Percentiles rank a stretch among this genome's conserved stretches.
These are phyloP conservation scores for Oscheius sp. DNA, from an alignment of 2,888 invertebrate genomes.

Conservation along the genomic window DNA sequence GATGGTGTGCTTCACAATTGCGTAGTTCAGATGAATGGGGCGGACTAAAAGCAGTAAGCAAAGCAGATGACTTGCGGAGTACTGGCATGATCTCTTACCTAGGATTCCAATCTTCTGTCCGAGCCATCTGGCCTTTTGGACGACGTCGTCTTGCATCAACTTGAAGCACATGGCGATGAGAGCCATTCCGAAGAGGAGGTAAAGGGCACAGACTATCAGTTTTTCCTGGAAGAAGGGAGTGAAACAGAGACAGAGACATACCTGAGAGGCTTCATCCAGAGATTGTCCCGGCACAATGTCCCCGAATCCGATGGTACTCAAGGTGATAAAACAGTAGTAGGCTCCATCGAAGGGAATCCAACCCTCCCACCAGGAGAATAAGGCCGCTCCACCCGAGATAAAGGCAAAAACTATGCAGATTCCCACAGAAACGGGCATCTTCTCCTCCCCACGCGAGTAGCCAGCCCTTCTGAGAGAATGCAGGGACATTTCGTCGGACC, in stretches of 20 bases:
- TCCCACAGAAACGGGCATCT: constrained; percentile 84
- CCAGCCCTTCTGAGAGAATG: constrained; percentile 62
- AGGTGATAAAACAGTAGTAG: constrained; percentile 72
- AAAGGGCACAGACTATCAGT: constrained; percentile 72
- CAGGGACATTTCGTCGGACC: constrained; percentile 70
- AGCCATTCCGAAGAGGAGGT: constrained; percentile 80
- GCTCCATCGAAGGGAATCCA: constrained; percentile 89
- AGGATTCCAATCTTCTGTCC: constrained; percentile 73
- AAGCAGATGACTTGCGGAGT: constrained; percentile 14
- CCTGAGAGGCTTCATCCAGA: constrained; percentile 70
- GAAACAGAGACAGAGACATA: not conserved
- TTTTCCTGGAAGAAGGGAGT: constrained; percentile 59
- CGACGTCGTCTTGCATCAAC: constrained; percentile 72
- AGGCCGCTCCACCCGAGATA: constrained; percentile 90
- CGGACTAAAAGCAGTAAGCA: constrained; percentile 44
- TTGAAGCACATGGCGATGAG: constrained; percentile 80
- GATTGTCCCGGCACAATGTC: constrained; percentile 73
- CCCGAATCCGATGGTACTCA: constrained; percentile 72
- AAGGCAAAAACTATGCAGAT: constrained; percentile 88
- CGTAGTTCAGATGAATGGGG: constrained; percentile 54
- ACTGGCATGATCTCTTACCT: constrained; percentile 48
- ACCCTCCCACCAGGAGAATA: constrained; percentile 91
- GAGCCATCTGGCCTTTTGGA: constrained; percentile 73
- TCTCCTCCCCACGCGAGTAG: constrained; percentile 47
- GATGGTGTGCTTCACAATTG: constrained; percentile 56